phyloP scores from a whole-genome alignment of 1,140 invertebrate species.

The Magallana gigas region DNA sequence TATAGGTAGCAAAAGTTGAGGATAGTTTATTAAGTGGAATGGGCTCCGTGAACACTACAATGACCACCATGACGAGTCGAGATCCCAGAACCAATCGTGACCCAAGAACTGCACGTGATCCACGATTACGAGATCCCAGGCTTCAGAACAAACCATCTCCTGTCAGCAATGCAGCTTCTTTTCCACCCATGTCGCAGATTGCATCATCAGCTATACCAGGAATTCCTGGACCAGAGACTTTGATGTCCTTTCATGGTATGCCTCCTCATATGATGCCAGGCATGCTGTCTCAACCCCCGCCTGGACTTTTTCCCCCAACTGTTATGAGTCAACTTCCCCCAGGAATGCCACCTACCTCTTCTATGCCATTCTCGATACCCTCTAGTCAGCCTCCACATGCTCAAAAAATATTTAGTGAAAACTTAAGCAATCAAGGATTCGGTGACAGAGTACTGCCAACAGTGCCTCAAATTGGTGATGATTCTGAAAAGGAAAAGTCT shows the following conservation, averaged over 20 bases:
- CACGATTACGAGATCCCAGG: conserved; percentile 63
- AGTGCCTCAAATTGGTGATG: not conserved
- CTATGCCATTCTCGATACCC: not conserved
- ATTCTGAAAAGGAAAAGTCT: conserved; percentile 40
- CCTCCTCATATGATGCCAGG: conserved; percentile 26
- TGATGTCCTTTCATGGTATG: conserved; percentile 31
- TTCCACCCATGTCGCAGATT: not conserved
- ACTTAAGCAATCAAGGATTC: not conserved
- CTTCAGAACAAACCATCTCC: conserved; percentile 37
- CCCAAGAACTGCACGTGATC: conserved; percentile 56
- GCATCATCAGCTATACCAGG: not conserved
- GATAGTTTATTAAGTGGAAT: not conserved
- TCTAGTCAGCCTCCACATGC: not conserved
- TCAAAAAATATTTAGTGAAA: not conserved
- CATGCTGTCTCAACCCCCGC: conserved; percentile 20
- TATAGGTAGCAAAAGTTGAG: not conserved
- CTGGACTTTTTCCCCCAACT: conserved; percentile 19
- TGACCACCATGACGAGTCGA: not conserved
- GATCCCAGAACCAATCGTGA: conserved; percentile 38
- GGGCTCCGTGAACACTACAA: not conserved
- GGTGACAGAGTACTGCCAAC: not conserved
- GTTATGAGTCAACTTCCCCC: conserved; percentile 32
- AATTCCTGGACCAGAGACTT: not conserved
- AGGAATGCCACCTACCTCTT: not conserved
- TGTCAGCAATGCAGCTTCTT: not conserved